phyloP scores from a whole-genome alignment of 92 coral and sea anemone species.

The Galaxea fascicularis region DNA sequence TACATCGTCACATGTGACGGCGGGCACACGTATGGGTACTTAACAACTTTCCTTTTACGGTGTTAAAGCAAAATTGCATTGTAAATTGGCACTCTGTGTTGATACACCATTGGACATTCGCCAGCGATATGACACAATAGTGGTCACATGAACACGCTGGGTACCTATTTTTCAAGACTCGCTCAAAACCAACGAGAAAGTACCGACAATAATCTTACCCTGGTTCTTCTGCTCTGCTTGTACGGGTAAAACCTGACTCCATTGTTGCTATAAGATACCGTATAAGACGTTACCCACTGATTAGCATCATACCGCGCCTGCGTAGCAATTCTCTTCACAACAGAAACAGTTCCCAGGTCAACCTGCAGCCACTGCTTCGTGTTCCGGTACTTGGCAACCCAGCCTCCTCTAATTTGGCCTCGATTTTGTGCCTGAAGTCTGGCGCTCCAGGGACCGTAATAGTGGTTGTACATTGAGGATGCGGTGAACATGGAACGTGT shows the following conservation, averaged over 20 bases:
- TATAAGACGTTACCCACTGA: constrained; percentile 72
- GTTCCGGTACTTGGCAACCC: constrained; percentile 73
- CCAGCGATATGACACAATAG: too few species aligned
- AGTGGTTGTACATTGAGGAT: constrained; percentile 69
- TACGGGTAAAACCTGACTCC: constrained; percentile 72
- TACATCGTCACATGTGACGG: too few species aligned
- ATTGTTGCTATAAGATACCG: constrained; percentile 66
- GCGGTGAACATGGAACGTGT: constrained; percentile 77
- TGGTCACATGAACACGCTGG: not conserved
- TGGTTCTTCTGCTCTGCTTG: constrained; percentile 52
- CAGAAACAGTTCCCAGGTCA: constrained; percentile 62
- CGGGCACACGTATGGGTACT: too few species aligned
- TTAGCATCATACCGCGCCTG: constrained; percentile 77
- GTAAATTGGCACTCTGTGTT: too few species aligned
- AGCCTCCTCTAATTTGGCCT: constrained; percentile 72
- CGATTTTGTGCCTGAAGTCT: constrained; percentile 70
- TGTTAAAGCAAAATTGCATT: too few species aligned
- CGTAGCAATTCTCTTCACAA: constrained; percentile 69
- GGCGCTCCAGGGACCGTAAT: constrained; percentile 85
- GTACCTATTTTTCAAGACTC: not conserved
- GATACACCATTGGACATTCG: too few species aligned
- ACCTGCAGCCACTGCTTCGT: constrained; percentile 81
- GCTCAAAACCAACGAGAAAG: too few species aligned
- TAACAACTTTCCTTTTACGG: too few species aligned
- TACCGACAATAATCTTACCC: constrained; percentile 35